These are phyloP conservation scores for Cariama cristata DNA, from an alignment of 2,113 vertebrate genomes.

Conservation along the genomic window DNA sequence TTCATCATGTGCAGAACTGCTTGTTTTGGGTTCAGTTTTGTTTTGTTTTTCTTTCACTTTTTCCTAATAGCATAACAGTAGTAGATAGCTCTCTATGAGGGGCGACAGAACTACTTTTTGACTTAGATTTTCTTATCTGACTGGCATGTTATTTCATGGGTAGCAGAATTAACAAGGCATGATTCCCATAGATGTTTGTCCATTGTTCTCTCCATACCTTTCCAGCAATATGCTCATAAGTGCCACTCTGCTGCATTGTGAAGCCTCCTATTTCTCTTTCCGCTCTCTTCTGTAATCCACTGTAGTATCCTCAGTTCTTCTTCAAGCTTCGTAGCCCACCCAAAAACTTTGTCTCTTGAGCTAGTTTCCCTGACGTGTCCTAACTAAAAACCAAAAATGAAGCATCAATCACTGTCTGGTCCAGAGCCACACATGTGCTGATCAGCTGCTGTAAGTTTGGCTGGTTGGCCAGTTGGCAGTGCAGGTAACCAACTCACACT, in stretches of 20 bases:
- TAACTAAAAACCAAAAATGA: not conserved
- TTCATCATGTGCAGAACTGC: not conserved
- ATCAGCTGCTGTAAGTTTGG: not conserved
- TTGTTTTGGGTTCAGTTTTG: not conserved
- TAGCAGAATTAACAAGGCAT: not conserved
- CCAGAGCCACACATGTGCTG: not conserved
- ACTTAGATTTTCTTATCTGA: not conserved
- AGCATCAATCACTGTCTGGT: not conserved
- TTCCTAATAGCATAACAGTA: not conserved
- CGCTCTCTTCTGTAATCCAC: not conserved
- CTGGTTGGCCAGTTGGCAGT: not conserved
- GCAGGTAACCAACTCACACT: not conserved
- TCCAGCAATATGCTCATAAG: not conserved
- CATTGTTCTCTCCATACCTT: not conserved
- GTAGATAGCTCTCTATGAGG: not conserved
- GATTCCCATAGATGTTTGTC: not conserved
- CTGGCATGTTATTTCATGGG: not conserved
- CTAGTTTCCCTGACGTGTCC: not conserved
- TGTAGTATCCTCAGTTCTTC: not conserved
- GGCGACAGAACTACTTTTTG: not conserved
- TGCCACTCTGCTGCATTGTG: not conserved
- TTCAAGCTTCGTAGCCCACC: not conserved
- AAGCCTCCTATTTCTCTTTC: not conserved
- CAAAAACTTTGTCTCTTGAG: not conserved
- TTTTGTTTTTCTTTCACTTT: not conserved